phyloP scores from a whole-genome alignment of 2,888 invertebrate genomes.

The Sicus ferrugineus region DNA sequence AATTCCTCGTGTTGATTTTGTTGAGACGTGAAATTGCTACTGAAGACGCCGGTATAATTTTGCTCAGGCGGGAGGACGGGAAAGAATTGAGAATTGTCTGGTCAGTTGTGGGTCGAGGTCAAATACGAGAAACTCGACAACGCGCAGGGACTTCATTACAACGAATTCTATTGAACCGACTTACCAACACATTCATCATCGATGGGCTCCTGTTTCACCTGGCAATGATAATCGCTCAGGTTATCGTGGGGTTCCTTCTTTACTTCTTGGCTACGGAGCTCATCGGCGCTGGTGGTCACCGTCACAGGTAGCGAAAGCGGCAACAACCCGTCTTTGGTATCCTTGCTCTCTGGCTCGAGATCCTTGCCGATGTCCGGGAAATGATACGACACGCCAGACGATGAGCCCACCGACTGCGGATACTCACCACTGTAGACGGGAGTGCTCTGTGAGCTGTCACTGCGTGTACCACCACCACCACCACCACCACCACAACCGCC shows the following conservation, averaged over 20 bases:
- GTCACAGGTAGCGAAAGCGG: not conserved
- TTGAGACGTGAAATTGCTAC: not conserved
- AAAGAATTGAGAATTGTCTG: not conserved
- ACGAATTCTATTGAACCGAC: too few species aligned
- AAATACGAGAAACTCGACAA: too few species aligned
- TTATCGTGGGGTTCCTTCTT: not conserved
- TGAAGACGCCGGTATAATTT: not conserved
- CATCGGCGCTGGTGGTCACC: not conserved
- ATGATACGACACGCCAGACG: slow-evolving; percentile 53
- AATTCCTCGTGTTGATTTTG: not conserved
- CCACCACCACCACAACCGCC: slow-evolving; percentile 45
- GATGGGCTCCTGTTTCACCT: slow-evolving; percentile 20
- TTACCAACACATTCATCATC: slow-evolving; percentile 9
- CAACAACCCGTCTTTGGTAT: slow-evolving; percentile 15
- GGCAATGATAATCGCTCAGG: not conserved
- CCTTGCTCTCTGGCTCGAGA: slow-evolving; percentile 43
- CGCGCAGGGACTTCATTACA: too few species aligned
- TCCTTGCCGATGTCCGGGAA: slow-evolving; percentile 49
- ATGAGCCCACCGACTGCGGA: slow-evolving; percentile 55
- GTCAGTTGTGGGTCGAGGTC: not conserved
- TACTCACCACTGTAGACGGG: slow-evolving; percentile 55
- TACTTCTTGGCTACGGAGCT: not conserved
- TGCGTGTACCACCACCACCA: slow-evolving; percentile 47
- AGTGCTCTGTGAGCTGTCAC: slow-evolving; percentile 51
- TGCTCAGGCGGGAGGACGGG: not conserved